phyloP scores from a whole-genome alignment of 1,140 invertebrate species.

The Mercenaria mercenaria region DNA sequence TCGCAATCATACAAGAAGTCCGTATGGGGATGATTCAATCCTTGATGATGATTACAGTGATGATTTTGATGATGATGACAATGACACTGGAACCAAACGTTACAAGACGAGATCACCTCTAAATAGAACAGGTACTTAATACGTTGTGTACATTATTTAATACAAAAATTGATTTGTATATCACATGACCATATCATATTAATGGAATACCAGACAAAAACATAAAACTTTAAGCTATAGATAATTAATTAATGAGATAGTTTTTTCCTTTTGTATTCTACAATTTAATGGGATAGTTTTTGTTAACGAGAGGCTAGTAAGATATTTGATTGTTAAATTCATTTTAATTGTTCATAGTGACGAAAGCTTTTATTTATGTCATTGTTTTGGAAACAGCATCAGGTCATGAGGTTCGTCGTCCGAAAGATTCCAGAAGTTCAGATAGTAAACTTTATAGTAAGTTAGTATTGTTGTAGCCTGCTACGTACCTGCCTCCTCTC shows the following conservation, averaged over 20 bases:
- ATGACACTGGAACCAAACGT: constrained; percentile 14
- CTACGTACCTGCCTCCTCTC: neutral
- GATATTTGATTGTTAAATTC: no score
- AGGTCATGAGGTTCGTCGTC: constrained; percentile 36
- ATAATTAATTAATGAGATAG: no score
- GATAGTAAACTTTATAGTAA: constrained; percentile 39
- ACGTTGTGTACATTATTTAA: neutral
- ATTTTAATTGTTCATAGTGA: no score
- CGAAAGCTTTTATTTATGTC: no score
- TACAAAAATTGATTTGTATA: no score
- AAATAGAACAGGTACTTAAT: constrained; percentile 46
- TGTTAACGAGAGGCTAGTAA: no score
- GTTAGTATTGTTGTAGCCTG: constrained; percentile 9
- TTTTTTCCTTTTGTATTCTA: no score
- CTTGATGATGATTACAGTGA: constrained; percentile 47
- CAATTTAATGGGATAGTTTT: no score
- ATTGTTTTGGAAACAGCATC: constrained; percentile 12
- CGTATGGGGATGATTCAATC: constrained; percentile 5
- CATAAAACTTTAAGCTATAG: no score
- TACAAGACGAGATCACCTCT: constrained; percentile 59
- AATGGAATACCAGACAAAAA: no score
- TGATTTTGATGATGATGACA: constrained; percentile 52
- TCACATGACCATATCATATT: no score
- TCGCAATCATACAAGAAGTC: constrained; percentile 39
- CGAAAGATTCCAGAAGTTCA: constrained; percentile 44